A percentile compares a stretch with the other conserved stretches of the same genome.
These are phyloP conservation scores for Epicauta chinensis DNA, from an alignment of 1,140 invertebrate species.

Conservation along the genomic window DNA sequence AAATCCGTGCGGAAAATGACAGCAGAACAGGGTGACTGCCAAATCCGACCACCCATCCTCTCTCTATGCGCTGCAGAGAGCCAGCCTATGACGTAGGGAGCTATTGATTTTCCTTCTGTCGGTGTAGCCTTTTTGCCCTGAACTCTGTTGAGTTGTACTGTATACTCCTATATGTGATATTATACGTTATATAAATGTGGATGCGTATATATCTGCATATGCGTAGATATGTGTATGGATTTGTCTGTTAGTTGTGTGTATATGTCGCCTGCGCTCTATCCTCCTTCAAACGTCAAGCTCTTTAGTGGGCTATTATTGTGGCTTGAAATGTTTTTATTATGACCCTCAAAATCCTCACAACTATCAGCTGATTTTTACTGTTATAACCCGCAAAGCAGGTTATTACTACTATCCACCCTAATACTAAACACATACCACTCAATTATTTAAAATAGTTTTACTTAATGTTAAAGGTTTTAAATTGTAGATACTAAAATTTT, in stretches of 20 bases:
- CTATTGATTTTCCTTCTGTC: constrained; percentile 29
- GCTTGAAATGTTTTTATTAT: constrained; percentile 29
- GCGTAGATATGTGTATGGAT: constrained; percentile 3
- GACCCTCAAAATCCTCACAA: constrained; percentile 21
- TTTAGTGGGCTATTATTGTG: constrained; percentile 27
- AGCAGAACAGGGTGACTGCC: constrained; percentile 4
- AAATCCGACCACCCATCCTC: constrained; percentile 5
- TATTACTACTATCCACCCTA: no score
- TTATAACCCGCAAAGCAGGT: background rate
- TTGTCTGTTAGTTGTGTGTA: no score
- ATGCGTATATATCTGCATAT: no score
- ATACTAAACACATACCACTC: no score
- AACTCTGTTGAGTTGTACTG: background rate
- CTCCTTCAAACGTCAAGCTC: constrained; percentile 18
- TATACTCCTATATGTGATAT: no score
- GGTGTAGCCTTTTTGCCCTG: constrained; percentile 19
- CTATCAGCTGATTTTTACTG: constrained; percentile 31
- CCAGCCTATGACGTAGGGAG: constrained; percentile 29
- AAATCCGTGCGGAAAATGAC: background rate
- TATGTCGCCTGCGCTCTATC: constrained; percentile 7
- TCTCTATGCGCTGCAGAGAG: constrained; percentile 15
- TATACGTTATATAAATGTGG: no score
- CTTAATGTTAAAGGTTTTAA: no score
- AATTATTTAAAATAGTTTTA: no score
- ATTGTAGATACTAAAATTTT: no score